Evolutionary conservation across 1,140 invertebrate genomes (phyloP).

Genomic region (Drosophila ficusphila): DNA sequence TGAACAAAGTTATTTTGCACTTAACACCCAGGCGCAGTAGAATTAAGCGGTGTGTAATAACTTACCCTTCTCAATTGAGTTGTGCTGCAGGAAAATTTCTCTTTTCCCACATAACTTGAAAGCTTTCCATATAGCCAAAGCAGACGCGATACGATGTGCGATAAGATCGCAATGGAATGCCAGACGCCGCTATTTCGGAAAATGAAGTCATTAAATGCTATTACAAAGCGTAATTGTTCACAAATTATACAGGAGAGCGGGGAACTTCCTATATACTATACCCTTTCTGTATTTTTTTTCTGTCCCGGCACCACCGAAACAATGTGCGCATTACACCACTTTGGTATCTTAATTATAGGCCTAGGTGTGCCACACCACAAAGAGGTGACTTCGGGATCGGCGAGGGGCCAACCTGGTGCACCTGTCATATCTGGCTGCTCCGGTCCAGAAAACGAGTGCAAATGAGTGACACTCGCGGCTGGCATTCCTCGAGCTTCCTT

Average conservation of each 20-base stretch:
- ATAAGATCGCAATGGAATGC: slow-evolving; percentile 62
- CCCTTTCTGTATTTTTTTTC: slow-evolving; percentile 18
- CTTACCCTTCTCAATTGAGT: not conserved
- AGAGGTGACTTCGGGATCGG: not conserved
- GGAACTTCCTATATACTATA: slow-evolving; percentile 62
- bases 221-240: slow-evolving; percentile 83
- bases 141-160: slow-evolving; percentile 54
- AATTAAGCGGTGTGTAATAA: not conserved
- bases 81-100: not conserved
- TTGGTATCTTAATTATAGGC: slow-evolving; percentile 73
- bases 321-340: slow-evolving; percentile 76
- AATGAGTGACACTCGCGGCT: slow-evolving; percentile 66
- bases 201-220: slow-evolving; percentile 82
- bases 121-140: slow-evolving; percentile 34
- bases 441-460: slow-evolving; percentile 28
- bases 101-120: slow-evolving; percentile 24
- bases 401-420: slow-evolving; percentile 39
- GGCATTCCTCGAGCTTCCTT: slow-evolving; percentile 7
- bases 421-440: slow-evolving; percentile 61
- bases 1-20: slow-evolving; percentile 61
- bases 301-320: slow-evolving; percentile 42
- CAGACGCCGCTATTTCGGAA: slow-evolving; percentile 54
- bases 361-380: slow-evolving; percentile 34
- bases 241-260: slow-evolving; percentile 67
- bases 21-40: slow-evolving; percentile 35